phyloP scores from a whole-genome alignment of 2,113 vertebrate species.

The Rhinolophus sinicus region DNA sequence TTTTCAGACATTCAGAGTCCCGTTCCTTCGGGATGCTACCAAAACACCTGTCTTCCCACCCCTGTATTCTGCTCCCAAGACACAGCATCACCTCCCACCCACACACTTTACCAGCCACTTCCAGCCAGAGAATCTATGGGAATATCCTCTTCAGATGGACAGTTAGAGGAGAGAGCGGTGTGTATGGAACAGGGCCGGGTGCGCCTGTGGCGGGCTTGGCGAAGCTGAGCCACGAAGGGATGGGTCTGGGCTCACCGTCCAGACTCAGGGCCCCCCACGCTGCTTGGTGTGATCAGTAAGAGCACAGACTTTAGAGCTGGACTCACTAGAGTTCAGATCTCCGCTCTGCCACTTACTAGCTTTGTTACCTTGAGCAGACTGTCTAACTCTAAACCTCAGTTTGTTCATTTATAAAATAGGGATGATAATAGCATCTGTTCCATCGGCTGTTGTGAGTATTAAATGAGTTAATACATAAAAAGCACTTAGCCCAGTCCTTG shows the following conservation, averaged over 20 bases:
- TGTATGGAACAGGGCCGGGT: background rate
- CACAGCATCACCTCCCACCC: background rate
- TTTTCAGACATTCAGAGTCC: background rate
- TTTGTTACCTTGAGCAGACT: background rate
- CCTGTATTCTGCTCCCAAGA: background rate
- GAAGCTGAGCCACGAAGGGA: background rate
- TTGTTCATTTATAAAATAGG: slow-evolving; percentile 44
- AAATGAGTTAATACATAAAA: slow-evolving; percentile 43
- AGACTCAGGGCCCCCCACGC: background rate
- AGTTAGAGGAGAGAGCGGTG: background rate
- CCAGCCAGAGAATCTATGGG: background rate
- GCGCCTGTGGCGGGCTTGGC: background rate
- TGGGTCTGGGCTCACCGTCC: background rate
- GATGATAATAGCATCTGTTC: slow-evolving; percentile 2
- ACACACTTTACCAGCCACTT: background rate
- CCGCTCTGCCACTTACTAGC: slow-evolving; percentile 9
- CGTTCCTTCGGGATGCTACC: slow-evolving; percentile 15
- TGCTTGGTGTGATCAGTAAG: background rate
- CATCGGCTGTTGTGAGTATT: background rate
- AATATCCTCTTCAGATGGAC: background rate
- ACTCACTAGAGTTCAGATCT: background rate
- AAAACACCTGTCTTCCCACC: background rate
- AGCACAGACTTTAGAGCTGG: background rate
- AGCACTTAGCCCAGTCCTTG: background rate
- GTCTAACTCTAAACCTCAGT: slow-evolving; percentile 28